phyloP scores from a whole-genome alignment of 2,888 invertebrate species.

The Drosophila multiciliata region DNA sequence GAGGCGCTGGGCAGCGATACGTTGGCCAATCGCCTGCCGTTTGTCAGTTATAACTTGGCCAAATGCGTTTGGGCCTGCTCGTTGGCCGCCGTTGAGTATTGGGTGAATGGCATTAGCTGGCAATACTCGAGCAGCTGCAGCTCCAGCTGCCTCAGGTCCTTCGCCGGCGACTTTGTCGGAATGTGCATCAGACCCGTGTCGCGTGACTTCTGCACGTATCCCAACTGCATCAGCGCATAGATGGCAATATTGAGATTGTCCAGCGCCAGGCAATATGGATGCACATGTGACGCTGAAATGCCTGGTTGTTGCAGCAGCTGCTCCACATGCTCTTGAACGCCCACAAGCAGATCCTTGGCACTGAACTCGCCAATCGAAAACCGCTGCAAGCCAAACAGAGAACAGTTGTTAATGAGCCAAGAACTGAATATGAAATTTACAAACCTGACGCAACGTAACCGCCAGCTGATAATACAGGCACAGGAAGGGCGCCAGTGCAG shows the following conservation, averaged over 20 bases:
- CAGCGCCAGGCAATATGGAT: slow-evolving; percentile 91
- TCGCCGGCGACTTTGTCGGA: slow-evolving; percentile 38
- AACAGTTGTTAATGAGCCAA: neutral
- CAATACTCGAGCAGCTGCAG: slow-evolving; percentile 80
- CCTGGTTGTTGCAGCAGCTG: slow-evolving; percentile 82
- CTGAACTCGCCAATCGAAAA: slow-evolving; percentile 79
- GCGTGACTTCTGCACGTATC: slow-evolving; percentile 74
- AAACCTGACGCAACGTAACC: slow-evolving; percentile 86
- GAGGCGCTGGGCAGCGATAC: slow-evolving; percentile 21
- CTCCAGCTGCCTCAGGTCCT: slow-evolving; percentile 70
- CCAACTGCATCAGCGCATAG: slow-evolving; percentile 85
- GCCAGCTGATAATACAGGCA: slow-evolving; percentile 87
- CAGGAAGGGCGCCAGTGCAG: slow-evolving; percentile 88
- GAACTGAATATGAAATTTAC: slow-evolving; percentile 23
- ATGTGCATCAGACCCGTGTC: slow-evolving; percentile 70
- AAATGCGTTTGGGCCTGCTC: slow-evolving; percentile 68
- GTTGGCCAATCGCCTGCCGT: slow-evolving; percentile 52
- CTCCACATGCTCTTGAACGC: slow-evolving; percentile 88
- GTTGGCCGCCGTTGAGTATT: slow-evolving; percentile 77
- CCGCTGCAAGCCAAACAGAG: slow-evolving; percentile 42
- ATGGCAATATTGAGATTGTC: slow-evolving; percentile 88
- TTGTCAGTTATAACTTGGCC: slow-evolving; percentile 83
- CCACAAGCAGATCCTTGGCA: slow-evolving; percentile 86
- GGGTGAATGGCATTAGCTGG: slow-evolving; percentile 82
- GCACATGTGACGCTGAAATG: slow-evolving; percentile 83